Conservation (phyloP, 2,888 invertebrate genomes). For the Tupiocoris notatus region DNA sequence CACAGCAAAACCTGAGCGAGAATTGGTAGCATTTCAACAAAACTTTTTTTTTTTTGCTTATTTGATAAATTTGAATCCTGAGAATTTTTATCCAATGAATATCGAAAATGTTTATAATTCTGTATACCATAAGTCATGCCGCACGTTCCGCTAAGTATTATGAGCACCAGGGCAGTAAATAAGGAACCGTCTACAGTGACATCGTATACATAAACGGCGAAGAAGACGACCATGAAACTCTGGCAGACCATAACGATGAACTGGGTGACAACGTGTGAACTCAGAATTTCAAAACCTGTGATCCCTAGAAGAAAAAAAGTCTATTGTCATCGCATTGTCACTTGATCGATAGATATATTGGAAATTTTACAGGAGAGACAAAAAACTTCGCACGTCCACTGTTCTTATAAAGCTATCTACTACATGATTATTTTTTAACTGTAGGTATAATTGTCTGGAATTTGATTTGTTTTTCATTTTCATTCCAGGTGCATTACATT, state of each 20-base stretch:
- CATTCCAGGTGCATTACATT: too few relatives aligned
- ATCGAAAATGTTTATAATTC: background rate
- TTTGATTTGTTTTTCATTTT: too few relatives aligned
- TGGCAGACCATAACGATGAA: conserved; percentile 85
- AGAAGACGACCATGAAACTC: conserved; percentile 72
- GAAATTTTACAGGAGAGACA: too few relatives aligned
- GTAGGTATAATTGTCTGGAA: too few relatives aligned
- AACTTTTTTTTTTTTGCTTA: background rate
- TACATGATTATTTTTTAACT: background rate
- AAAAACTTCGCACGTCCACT: too few relatives aligned
- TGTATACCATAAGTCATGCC: conserved; percentile 88
- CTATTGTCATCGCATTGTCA: background rate
- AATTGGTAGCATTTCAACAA: background rate
- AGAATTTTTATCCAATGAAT: background rate
- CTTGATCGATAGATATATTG: too few relatives aligned
- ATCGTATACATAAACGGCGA: conserved; percentile 74
- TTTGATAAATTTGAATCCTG: background rate
- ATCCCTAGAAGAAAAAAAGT: conserved; percentile 55
- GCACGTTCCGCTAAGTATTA: conserved; percentile 79
- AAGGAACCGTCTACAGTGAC: conserved; percentile 76
- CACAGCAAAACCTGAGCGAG: conserved; percentile 70
- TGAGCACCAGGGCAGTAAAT: conserved; percentile 70
- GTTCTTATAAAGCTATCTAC: too few relatives aligned
- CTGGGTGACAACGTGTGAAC: conserved; percentile 84
- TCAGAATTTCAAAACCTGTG: conserved; percentile 76